phyloP scores from a whole-genome alignment of 1,140 invertebrate species.

The Odontomachus brunneus region DNA sequence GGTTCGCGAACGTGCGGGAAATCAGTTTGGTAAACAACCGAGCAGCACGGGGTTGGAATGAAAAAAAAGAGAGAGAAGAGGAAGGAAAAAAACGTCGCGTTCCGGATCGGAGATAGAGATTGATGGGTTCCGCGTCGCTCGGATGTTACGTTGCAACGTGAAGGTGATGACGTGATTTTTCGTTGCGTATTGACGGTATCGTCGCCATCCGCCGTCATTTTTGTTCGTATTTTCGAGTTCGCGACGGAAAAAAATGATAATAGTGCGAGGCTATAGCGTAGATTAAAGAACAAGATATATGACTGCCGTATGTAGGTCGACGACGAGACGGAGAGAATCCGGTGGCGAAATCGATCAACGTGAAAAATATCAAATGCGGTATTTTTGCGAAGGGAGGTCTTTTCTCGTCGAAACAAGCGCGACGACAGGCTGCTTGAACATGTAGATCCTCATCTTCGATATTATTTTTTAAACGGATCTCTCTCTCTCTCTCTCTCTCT shows the following conservation, averaged over 20 bases:
- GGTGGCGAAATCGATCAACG: background rate
- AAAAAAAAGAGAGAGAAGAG: conserved; percentile 26
- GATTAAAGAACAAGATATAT: conserved; percentile 37
- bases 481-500: too few species aligned
- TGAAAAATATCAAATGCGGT: background rate
- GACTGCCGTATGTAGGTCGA: background rate
- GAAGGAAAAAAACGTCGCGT: conserved; percentile 45
- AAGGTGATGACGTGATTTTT: conserved; percentile 53
- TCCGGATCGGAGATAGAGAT: conserved; percentile 35
- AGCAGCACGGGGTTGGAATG: background rate
- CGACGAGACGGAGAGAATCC: background rate
- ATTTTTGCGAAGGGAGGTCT: too few species aligned
- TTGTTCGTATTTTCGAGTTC: background rate
- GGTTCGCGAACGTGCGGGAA: conserved; percentile 14
- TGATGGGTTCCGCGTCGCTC: conserved; percentile 58
- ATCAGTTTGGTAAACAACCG: conserved; percentile 59
- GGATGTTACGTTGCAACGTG: conserved; percentile 5
- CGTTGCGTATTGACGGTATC: conserved; percentile 39
- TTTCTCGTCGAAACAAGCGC: too few species aligned
- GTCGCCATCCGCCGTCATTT: conserved; percentile 17
- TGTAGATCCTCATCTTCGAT: too few species aligned
- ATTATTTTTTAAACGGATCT: too few species aligned
- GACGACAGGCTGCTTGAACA: too few species aligned
- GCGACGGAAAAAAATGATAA: conserved; percentile 1
- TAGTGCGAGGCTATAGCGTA: background rate